Conservation (phyloP, 1,140 invertebrate species). For the Chrysopa pallens region DNA sequence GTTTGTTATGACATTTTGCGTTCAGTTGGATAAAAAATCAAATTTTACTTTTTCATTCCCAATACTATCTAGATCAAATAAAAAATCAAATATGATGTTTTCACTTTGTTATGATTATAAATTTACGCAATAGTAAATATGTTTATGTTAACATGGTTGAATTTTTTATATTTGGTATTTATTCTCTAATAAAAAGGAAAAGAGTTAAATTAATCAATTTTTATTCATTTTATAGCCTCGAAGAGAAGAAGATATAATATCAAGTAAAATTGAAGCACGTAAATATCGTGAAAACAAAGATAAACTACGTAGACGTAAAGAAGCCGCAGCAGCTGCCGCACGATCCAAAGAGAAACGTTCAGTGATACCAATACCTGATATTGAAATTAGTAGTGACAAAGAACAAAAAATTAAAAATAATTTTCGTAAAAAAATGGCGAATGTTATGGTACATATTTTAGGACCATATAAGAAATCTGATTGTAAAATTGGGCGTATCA, state of each 20-base stretch:
- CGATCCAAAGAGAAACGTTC: conserved; percentile 10
- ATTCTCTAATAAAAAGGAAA: too few relatives aligned
- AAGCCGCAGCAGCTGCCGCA: conserved; percentile 21
- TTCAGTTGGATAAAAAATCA: too few relatives aligned
- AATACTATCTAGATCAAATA: too few relatives aligned
- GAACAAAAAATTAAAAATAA: conserved; percentile 64
- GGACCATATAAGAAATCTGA: conserved; percentile 76
- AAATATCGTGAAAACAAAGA: conserved; percentile 63
- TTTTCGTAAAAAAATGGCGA: conserved; percentile 76
- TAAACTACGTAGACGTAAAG: conserved; percentile 49
- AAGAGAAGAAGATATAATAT: conserved; percentile 53
- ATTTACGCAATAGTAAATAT: too few relatives aligned
- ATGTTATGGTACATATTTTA: conserved; percentile 74
- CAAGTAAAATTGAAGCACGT: conserved; percentile 42
- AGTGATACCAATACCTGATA: conserved; percentile 12
- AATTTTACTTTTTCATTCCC: too few relatives aligned
- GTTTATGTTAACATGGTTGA: too few relatives aligned
- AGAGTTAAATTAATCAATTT: too few relatives aligned
- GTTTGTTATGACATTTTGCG: too few relatives aligned
- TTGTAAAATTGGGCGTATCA: conserved; percentile 71
- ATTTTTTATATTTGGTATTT: too few relatives aligned
- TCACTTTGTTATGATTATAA: too few relatives aligned
- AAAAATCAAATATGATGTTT: too few relatives aligned
- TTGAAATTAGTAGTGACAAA: conserved; percentile 28
- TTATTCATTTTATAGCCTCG: conserved; percentile 34